Evolutionary conservation across 1,140 invertebrate genomes (phyloP).

Genomic region (Acromyrmex charruanus): DNA sequence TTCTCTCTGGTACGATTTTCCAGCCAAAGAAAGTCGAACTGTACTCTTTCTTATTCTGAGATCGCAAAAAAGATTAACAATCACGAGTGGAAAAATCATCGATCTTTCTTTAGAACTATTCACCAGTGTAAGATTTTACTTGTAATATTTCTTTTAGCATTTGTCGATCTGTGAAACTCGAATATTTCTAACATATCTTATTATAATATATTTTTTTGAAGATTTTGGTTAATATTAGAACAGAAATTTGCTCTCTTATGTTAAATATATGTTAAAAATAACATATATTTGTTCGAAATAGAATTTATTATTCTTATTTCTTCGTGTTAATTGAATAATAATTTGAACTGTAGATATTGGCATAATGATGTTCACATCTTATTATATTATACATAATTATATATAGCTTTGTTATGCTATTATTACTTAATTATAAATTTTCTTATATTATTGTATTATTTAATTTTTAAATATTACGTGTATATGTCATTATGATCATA

Average conservation of each 20-base stretch:
- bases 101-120: slow-evolving; percentile 55
- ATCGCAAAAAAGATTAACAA: slow-evolving; percentile 51
- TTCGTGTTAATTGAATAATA: not conserved
- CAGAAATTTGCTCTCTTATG: not conserved
- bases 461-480: not conserved
- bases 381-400: not conserved
- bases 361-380: not conserved
- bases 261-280: not conserved
- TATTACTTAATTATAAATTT: not conserved
- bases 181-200: not conserved
- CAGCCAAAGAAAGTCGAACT: slow-evolving; percentile 18
- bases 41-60: slow-evolving; percentile 50
- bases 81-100: slow-evolving; percentile 53
- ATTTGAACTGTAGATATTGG: not conserved
- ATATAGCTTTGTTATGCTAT: not conserved
- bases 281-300: not conserved
- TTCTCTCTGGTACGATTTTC: slow-evolving; percentile 48
- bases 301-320: not conserved
- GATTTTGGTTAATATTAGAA: not conserved
- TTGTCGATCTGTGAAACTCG: not conserved
- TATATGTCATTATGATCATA: not conserved
- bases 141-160: not conserved
- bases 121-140: slow-evolving; percentile 40
- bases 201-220: not conserved
- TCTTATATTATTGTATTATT: not conserved